Percentiles rank a stretch among this genome's conserved stretches.
phyloP scores from a whole-genome alignment of 2,113 vertebrate genomes.

The Dicentrarchus labrax region DNA sequence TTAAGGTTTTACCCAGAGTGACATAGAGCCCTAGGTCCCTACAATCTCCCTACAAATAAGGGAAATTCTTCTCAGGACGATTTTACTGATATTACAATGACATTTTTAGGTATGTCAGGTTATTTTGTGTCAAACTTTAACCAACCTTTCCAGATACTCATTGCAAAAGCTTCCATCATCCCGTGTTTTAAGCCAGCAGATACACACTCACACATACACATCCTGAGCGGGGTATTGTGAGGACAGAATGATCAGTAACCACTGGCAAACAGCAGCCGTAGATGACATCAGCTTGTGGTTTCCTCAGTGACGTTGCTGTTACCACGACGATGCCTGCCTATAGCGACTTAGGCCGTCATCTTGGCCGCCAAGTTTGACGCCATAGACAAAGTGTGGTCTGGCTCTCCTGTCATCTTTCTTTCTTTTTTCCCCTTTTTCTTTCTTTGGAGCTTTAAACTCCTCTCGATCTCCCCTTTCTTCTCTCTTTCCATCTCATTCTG shows the following conservation, averaged over 20 bases:
- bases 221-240: slow-evolving; percentile 40
- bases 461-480: background rate
- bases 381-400: slow-evolving; percentile 74
- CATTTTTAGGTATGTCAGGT: background rate
- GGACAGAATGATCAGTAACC: slow-evolving; percentile 56
- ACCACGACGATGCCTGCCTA: slow-evolving; percentile 51
- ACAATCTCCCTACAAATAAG: background rate
- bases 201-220: slow-evolving; percentile 26
- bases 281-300: slow-evolving; percentile 73
- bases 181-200: background rate
- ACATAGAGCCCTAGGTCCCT: background rate
- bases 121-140: background rate
- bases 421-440: slow-evolving; percentile 2
- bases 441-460: slow-evolving; percentile 24
- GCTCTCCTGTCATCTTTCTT: slow-evolving; percentile 53
- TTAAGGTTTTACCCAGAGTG: too few species aligned
- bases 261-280: slow-evolving; percentile 52
- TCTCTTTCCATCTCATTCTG: slow-evolving; percentile 3
- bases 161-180: slow-evolving; percentile 18
- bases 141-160: slow-evolving; percentile 11
- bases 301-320: slow-evolving; percentile 53
- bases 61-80: background rate
- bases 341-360: slow-evolving; percentile 11
- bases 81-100: background rate
- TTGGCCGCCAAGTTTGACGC: slow-evolving; percentile 72